Percentiles rank a stretch among this genome's conserved stretches.
Evolutionary conservation across 2,888 invertebrate species (phyloP).

Genomic region (Phasia obesa): DNA sequence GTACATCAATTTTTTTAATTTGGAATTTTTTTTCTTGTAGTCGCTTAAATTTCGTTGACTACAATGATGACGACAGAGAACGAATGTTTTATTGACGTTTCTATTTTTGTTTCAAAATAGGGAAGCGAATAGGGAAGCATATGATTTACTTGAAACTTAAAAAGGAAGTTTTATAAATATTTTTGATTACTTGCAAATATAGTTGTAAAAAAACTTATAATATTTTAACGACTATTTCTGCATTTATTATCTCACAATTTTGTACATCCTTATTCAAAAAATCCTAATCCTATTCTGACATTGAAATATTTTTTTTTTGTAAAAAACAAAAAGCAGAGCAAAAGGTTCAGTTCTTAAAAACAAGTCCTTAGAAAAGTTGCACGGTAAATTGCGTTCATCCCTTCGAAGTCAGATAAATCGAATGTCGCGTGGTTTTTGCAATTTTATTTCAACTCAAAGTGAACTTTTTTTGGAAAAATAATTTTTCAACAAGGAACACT

Average conservation of each 20-base stretch:
- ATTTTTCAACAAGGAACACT: slow-evolving; percentile 3
- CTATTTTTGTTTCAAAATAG: too few relatives aligned
- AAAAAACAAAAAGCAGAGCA: slow-evolving; percentile 21
- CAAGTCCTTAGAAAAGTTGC: slow-evolving; percentile 37
- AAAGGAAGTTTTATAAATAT: too few relatives aligned
- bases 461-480: slow-evolving; percentile 7
- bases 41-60: too few relatives aligned
- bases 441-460: neutral
- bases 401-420: slow-evolving; percentile 9
- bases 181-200: too few relatives aligned
- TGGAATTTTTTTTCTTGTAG: too few relatives aligned
- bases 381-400: slow-evolving; percentile 22
- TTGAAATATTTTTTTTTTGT: slow-evolving; percentile 60
- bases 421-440: slow-evolving; percentile 2
- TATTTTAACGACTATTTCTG: too few relatives aligned
- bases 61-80: too few relatives aligned
- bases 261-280: slow-evolving; percentile 9
- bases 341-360: slow-evolving; percentile 5
- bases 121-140: too few relatives aligned
- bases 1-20: too few relatives aligned
- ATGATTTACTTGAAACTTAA: too few relatives aligned
- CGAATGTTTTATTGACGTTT: too few relatives aligned
- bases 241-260: neutral
- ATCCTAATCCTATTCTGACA: slow-evolving; percentile 57
- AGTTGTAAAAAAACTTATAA: too few relatives aligned